phyloP scores from a whole-genome alignment of 2,888 invertebrate species.

The Macaria notata region DNA sequence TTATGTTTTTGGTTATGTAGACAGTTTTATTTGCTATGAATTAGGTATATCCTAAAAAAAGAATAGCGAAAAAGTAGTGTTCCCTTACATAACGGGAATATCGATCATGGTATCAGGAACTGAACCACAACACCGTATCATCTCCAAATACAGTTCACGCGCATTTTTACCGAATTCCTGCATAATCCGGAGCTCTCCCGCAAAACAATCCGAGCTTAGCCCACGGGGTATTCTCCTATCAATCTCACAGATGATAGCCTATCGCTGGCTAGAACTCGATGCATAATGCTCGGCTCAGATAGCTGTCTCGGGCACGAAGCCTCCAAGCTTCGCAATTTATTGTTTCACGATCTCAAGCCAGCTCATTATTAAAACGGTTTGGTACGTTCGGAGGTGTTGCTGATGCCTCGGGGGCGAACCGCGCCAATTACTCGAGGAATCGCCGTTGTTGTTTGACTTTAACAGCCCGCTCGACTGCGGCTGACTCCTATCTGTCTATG shows the following conservation, averaged over 20 bases:
- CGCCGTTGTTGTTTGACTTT: conserved; percentile 68
- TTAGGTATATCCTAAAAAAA: too few species aligned
- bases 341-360: conserved; percentile 80
- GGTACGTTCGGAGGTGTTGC: conserved; percentile 81
- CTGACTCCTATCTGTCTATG: conserved; percentile 48
- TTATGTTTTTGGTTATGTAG: too few species aligned
- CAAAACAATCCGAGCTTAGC: conserved; percentile 65
- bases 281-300: conserved; percentile 79
- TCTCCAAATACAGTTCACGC: conserved; percentile 37
- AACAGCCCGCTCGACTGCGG: conserved; percentile 62
- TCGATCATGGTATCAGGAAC: neutral
- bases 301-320: conserved; percentile 81
- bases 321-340: conserved; percentile 82
- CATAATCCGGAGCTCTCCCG: conserved; percentile 57
- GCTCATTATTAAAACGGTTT: conserved; percentile 83
- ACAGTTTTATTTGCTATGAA: too few species aligned
- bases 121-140: neutral
- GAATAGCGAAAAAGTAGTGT: too few species aligned
- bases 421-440: conserved; percentile 73
- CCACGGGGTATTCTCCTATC: conserved; percentile 79
- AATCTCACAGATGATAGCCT: conserved; percentile 80
- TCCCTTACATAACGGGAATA: too few species aligned
- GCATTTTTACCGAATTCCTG: conserved; percentile 62
- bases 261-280: conserved; percentile 68
- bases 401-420: conserved; percentile 68